phyloP scores from a whole-genome alignment of 2,888 invertebrate species.

The Amphipoea lucens region DNA sequence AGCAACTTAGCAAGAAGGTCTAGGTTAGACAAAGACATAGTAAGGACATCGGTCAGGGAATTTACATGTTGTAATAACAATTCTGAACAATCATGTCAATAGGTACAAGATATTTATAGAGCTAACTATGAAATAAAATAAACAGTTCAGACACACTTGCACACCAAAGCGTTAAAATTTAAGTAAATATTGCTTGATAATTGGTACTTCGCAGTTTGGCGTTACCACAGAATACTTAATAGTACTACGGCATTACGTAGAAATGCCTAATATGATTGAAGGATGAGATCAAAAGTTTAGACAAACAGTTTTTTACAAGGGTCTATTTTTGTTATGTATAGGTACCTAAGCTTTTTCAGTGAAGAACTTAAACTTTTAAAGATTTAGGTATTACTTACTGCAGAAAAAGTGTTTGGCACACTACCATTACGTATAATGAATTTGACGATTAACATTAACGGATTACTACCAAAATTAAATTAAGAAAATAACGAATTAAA shows the following conservation, averaged over 20 bases:
- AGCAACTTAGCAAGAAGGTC: slow-evolving; percentile 61
- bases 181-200: slow-evolving; percentile 25
- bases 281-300: background rate
- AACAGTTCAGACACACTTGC: background rate
- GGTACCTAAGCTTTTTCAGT: background rate
- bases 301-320: slow-evolving; percentile 14
- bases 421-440: background rate
- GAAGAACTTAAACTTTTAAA: background rate
- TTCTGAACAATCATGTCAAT: slow-evolving; percentile 11
- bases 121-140: slow-evolving; percentile 8
- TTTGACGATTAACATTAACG: background rate
- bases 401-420: background rate
- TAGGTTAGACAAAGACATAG: slow-evolving; percentile 57
- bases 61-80: slow-evolving; percentile 17
- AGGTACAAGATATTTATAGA: slow-evolving; percentile 6
- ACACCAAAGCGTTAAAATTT: background rate
- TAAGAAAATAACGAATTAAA: background rate
- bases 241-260: background rate
- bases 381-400: background rate
- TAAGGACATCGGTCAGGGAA: slow-evolving; percentile 42
- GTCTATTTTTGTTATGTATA: background rate
- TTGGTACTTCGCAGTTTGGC: slow-evolving; percentile 1
- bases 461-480: background rate
- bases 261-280: slow-evolving; percentile 9
- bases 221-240: background rate